Conservation (phyloP, 1,140 invertebrate genomes). For the Muscidifurax raptorellus region DNA sequence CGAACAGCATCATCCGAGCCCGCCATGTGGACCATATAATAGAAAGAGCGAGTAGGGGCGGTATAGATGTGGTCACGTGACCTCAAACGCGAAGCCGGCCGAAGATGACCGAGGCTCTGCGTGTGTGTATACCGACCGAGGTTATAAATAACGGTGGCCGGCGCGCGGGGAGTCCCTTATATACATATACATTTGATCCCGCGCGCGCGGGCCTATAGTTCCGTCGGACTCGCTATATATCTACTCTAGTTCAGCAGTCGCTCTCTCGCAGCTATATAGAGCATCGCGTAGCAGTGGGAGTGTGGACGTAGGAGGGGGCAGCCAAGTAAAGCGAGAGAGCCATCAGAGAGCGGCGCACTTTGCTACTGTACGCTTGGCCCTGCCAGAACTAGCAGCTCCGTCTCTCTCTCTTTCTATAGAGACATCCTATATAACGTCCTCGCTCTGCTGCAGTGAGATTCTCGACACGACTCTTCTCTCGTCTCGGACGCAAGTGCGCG, state of each 20-base stretch:
- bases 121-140: slow-evolving; percentile 58
- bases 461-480: too few species aligned
- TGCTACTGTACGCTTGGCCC: slow-evolving; percentile 52
- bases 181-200: too few species aligned
- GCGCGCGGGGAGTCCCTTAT: slow-evolving; percentile 68
- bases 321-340: slow-evolving; percentile 8
- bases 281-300: background rate
- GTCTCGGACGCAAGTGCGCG: background rate
- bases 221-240: slow-evolving; percentile 46
- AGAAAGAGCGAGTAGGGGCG: background rate
- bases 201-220: slow-evolving; percentile 52
- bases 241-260: slow-evolving; percentile 42
- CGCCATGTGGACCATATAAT: background rate
- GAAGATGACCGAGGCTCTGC: slow-evolving; percentile 6
- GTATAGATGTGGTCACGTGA: slow-evolving; percentile 54
- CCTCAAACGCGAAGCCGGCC: too few species aligned
- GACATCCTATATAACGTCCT: too few species aligned
- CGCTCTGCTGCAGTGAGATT: background rate
- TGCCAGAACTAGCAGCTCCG: background rate
- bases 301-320: background rate
- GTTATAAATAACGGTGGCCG: slow-evolving; percentile 67
- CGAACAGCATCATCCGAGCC: background rate
- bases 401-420: too few species aligned
- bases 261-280: background rate
- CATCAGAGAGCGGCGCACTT: slow-evolving; percentile 58